Evolutionary conservation across 2,888 invertebrate species (phyloP).

Genomic region (Cryptocheilus praepositus): DNA sequence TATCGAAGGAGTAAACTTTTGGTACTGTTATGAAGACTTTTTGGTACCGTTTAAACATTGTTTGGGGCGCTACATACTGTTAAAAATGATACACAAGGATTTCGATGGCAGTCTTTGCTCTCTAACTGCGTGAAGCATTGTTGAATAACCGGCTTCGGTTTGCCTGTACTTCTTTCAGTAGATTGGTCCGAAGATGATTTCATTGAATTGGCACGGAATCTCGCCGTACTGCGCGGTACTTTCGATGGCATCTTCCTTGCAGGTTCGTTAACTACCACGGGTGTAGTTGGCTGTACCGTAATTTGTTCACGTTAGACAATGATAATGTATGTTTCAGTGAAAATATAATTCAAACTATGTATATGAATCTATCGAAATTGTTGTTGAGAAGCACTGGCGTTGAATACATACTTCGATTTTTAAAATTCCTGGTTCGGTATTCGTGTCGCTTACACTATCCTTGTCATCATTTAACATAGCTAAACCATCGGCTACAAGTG

Average conservation of each 20-base stretch:
- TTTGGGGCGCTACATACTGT: no score
- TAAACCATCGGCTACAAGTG: no score
- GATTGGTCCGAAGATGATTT: constrained; percentile 58
- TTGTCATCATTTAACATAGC: not conserved
- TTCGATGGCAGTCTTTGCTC: constrained; percentile 85
- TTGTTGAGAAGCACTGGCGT: no score
- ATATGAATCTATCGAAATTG: constrained; percentile 1
- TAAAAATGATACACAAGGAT: no score
- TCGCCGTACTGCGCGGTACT: constrained; percentile 55
- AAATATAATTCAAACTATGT: not conserved
- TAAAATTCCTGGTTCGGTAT: constrained; percentile 45
- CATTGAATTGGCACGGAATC: constrained; percentile 48
- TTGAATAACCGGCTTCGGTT: constrained; percentile 81
- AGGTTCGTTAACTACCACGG: constrained; percentile 36
- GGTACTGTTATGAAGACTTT: no score
- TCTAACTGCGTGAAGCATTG: constrained; percentile 82
- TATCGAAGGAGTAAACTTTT: no score
- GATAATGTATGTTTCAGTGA: not conserved
- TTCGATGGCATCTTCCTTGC: constrained; percentile 48
- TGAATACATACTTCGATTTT: constrained; percentile 45
- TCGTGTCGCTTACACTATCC: constrained; percentile 47
- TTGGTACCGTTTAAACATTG: no score
- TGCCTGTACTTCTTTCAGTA: constrained; percentile 76
- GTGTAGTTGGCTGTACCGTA: not conserved
- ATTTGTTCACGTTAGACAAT: not conserved